A percentile compares a stretch with the other conserved stretches of the same genome.
Conservation (phyloP, 2,888 invertebrate species). For the Protophormia terraenovae region DNA sequence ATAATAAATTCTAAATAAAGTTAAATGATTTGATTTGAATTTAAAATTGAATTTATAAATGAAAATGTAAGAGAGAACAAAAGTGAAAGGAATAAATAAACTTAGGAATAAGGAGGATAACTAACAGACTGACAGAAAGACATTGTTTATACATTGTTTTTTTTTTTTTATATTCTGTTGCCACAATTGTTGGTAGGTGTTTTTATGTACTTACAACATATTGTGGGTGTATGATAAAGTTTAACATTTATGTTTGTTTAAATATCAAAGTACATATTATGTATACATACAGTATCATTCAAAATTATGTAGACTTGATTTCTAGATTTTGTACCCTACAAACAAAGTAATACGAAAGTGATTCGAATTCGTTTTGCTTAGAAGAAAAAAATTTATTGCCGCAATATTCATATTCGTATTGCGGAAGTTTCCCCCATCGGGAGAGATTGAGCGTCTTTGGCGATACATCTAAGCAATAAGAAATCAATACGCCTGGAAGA, state of each 20-base stretch:
- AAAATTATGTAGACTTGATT: not conserved
- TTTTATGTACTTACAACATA: not conserved
- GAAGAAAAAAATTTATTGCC: too few relatives aligned
- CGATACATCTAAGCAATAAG: too few relatives aligned
- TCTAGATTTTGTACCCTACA: too few relatives aligned
- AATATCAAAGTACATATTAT: not conserved
- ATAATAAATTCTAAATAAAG: not conserved
- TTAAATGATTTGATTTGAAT: constrained; percentile 21
- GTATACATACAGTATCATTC: not conserved
- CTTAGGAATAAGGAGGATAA: not conserved
- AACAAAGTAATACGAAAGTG: too few relatives aligned
- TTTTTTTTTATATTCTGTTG: not conserved
- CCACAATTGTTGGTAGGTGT: not conserved
- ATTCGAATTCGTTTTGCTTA: too few relatives aligned
- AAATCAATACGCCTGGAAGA: too few relatives aligned
- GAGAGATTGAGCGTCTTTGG: too few relatives aligned
- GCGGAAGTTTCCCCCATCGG: too few relatives aligned
- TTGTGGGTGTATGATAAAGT: not conserved
- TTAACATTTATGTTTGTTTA: not conserved
- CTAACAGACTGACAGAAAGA: not conserved
- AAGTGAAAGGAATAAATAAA: not conserved
- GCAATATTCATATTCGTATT: too few relatives aligned
- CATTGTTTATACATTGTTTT: not conserved
- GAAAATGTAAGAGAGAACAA: constrained; percentile 18
- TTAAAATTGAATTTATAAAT: constrained; percentile 26